A percentile compares a stretch with the other conserved stretches of the same genome.
These are phyloP conservation scores for Mastigias papua DNA, from an alignment of 30 jellyfish, hydroid and myxozoan genomes.

Conservation along the genomic window DNA sequence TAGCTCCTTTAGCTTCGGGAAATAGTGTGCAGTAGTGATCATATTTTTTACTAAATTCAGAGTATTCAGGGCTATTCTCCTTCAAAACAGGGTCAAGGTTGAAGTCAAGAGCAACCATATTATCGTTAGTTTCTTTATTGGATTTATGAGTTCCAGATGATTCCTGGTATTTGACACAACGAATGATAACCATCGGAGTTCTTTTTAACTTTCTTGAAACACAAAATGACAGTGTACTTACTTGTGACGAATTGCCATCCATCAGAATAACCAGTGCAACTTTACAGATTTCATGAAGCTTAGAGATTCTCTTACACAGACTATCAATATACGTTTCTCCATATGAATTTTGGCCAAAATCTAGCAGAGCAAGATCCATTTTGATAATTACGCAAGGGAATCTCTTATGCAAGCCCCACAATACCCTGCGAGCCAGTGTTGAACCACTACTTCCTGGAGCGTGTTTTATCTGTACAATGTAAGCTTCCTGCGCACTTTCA, in stretches of 20 bases:
- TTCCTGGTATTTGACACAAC: slow-evolving; percentile 6
- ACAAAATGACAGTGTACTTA: slow-evolving; percentile 37
- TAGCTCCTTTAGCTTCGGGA: background rate
- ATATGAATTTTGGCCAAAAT: slow-evolving; percentile 11
- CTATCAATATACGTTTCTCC: slow-evolving; percentile 26
- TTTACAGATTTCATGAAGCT: slow-evolving; percentile 23
- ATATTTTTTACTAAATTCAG: slow-evolving; percentile 12
- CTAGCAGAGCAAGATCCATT: background rate
- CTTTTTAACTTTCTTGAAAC: slow-evolving; percentile 24
- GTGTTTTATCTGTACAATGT: slow-evolving; percentile 60
- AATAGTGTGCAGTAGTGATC: slow-evolving; percentile 18
- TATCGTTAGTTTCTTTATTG: background rate
- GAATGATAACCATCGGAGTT: slow-evolving; percentile 24
- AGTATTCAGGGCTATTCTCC: slow-evolving; percentile 6
- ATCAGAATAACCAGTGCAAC: slow-evolving; percentile 41
- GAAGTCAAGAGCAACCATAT: background rate
- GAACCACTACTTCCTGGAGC: slow-evolving; percentile 76
- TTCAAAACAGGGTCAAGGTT: slow-evolving; percentile 8
- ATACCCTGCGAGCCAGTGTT: slow-evolving; percentile 58
- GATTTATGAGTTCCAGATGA: background rate
- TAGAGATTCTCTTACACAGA: slow-evolving; percentile 29
- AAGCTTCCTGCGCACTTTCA: background rate
- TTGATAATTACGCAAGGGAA: slow-evolving; percentile 55
- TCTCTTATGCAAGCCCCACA: slow-evolving; percentile 50
- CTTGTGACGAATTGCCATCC: slow-evolving; percentile 60